Evolutionary conservation across 2,113 vertebrate genomes (phyloP), one percentile per base, ranked within the genome.

Genomic region (Geococcyx californianus): DNA sequence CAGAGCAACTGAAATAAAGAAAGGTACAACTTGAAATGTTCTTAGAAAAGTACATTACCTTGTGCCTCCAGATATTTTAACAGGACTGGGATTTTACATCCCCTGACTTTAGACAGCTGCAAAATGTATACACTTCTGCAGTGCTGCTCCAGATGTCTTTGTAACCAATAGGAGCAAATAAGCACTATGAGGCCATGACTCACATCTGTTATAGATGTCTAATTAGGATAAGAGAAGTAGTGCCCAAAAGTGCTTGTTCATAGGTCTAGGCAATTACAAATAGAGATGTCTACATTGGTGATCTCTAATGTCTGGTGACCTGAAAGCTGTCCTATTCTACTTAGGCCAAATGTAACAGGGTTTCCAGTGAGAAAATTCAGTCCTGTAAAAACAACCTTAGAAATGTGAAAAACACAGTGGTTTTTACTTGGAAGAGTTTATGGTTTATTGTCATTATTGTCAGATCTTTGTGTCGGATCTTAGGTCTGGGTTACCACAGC

Each of bases 71-170:
- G 28, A 28, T 17, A 17, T 9, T 34, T 9, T 18, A 68, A 42
- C 9, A 59, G 10, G 9, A 25, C 19, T 16, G 7, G 13, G 9
- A 18, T 85, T 70, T 49, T 75, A 42, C 2, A 11, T 38, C n/a
- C 33, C 21, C 11, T 63, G 7, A 11, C 3, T 63, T 62, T n/a
- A 86, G 59, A 42, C 11, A 34, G 24, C 51, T 76, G 20, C 18
- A 38, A 7, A 40, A 18, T 28, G 34, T 31, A 7, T 19, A 15
- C 13, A 17, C 20, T 80, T 73, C 19, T 69, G 24, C 24, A 26
- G 12, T 38, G 17, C 42, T 81, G 9, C 45, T 69, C n/a, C 1
- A 2, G 5, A 10, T 1, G 0, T 59, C 19, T 69, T 73, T 5
- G 1, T 14, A 59, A 45, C 9, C 4, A 16, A 7, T 1, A 47